These are phyloP conservation scores for Vidua chalybeata DNA, from an alignment of 2,113 vertebrate genomes.

Conservation along the genomic window DNA sequence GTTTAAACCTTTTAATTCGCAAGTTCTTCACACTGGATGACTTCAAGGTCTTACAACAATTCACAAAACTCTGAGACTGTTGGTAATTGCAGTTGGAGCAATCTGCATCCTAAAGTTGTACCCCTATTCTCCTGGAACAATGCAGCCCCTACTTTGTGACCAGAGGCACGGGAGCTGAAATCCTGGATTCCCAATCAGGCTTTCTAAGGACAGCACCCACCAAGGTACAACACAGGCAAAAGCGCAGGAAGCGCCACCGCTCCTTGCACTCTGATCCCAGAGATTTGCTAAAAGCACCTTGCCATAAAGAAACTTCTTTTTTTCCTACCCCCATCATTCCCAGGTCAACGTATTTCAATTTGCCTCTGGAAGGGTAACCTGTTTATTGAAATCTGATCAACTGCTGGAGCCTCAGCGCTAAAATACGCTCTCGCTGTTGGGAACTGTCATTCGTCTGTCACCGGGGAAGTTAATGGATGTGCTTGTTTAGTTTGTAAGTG, in stretches of 20 bases:
- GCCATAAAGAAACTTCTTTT: neutral
- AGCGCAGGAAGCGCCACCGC: fast-evolving
- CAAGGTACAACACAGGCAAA: neutral
- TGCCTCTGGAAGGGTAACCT: conserved; percentile 27
- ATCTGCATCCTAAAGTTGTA: conserved; percentile 18
- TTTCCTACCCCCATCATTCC: neutral
- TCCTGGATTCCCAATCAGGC: neutral
- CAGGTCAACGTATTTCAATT: neutral
- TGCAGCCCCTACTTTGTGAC: neutral
- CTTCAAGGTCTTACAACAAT: neutral
- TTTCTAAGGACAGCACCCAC: neutral
- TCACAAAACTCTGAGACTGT: neutral
- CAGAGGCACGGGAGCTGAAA: neutral
- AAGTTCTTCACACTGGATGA: neutral
- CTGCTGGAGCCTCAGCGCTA: neutral
- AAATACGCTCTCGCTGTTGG: conserved; percentile 46
- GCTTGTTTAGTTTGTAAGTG: conserved; percentile 68
- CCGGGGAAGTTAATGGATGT: conserved; percentile 49
- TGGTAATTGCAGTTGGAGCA: neutral
- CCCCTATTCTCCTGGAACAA: neutral
- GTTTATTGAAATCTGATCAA: conserved; percentile 55
- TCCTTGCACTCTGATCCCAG: neutral
- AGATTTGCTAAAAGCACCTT: neutral
- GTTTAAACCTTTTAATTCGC: neutral
- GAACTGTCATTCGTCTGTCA: conserved; percentile 70